phyloP scores from a whole-genome alignment of 2,113 vertebrate genomes.

The Planiliza haematocheilus region DNA sequence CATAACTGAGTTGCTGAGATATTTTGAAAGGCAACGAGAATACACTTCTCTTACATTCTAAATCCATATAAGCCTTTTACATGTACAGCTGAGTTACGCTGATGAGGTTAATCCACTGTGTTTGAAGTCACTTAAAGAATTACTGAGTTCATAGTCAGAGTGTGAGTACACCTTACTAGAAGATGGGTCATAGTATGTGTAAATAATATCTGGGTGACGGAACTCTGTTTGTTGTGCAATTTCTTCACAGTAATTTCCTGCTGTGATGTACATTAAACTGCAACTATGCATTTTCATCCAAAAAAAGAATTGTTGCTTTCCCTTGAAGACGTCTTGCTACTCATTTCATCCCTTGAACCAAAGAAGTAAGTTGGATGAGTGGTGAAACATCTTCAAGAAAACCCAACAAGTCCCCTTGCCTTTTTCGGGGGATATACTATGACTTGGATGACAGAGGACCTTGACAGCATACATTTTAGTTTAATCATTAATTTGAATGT shows the following conservation, averaged over 20 bases:
- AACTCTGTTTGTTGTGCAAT: constrained; percentile 5
- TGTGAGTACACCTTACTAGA: not conserved
- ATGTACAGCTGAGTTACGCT: constrained; percentile 28
- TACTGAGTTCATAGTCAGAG: constrained; percentile 21
- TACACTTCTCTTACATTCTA: constrained; percentile 30
- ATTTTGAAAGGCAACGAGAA: constrained; percentile 27
- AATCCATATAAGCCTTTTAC: constrained; percentile 63
- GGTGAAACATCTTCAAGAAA: too few species aligned
- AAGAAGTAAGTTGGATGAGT: too few species aligned
- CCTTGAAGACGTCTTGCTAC: too few species aligned
- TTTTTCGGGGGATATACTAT: too few species aligned
- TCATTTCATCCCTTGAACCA: too few species aligned
- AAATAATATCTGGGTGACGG: not conserved
- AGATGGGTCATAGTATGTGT: not conserved
- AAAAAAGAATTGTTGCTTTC: too few species aligned
- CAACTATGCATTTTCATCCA: too few species aligned
- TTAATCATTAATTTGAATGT: not conserved
- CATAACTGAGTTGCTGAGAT: constrained; percentile 21
- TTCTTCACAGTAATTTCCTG: not conserved
- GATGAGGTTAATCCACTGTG: constrained; percentile 46
- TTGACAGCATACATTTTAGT: not conserved
- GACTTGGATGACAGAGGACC: too few species aligned
- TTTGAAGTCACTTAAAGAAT: constrained; percentile 55
- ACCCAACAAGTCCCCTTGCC: too few species aligned
- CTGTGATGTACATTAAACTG: constrained; percentile 17